A percentile compares a stretch with the other conserved stretches of the same genome.
phyloP scores from a whole-genome alignment of 1,140 invertebrate species.

The Rhizoglyphus robini region DNA sequence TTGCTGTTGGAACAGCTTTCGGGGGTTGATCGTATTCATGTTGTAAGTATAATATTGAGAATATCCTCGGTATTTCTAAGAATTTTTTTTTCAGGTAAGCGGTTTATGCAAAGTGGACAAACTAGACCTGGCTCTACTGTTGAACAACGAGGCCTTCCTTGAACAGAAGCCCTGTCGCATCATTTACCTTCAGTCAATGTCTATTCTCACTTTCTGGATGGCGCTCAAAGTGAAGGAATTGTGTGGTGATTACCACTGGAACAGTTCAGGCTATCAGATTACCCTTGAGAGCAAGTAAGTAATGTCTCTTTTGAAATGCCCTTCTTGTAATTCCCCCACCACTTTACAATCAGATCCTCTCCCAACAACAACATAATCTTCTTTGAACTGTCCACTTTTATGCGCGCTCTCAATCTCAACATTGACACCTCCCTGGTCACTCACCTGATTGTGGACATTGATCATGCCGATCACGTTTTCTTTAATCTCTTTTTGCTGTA shows the following conservation, averaged over 20 bases:
- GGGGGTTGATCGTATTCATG: not conserved
- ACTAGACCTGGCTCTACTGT: not conserved
- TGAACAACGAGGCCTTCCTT: not conserved
- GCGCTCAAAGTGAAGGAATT: constrained; percentile 67
- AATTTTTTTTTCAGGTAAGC: too few species aligned
- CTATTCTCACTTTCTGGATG: constrained; percentile 75
- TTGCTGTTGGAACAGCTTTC: not conserved
- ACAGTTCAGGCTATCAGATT: constrained; percentile 86
- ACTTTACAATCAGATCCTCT: constrained; percentile 5
- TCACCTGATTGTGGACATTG: not conserved
- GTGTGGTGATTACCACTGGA: constrained; percentile 66
- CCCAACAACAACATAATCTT: constrained; percentile 16
- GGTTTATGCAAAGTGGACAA: not conserved
- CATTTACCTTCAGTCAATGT: constrained; percentile 79
- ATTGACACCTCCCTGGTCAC: not conserved
- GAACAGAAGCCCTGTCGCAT: constrained; percentile 52
- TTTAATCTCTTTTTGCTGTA: constrained; percentile 10
- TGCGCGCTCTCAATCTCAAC: not conserved
- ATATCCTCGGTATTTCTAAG: too few species aligned
- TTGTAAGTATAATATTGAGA: too few species aligned
- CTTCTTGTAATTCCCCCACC: too few species aligned
- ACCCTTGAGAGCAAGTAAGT: constrained; percentile 54
- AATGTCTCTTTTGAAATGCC: not conserved
- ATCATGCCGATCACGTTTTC: constrained; percentile 2
- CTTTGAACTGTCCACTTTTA: not conserved